Evolutionary conservation across 2,797 vertebrate species (phyloP).

Genomic region (Enteromius trimaculatus): DNA sequence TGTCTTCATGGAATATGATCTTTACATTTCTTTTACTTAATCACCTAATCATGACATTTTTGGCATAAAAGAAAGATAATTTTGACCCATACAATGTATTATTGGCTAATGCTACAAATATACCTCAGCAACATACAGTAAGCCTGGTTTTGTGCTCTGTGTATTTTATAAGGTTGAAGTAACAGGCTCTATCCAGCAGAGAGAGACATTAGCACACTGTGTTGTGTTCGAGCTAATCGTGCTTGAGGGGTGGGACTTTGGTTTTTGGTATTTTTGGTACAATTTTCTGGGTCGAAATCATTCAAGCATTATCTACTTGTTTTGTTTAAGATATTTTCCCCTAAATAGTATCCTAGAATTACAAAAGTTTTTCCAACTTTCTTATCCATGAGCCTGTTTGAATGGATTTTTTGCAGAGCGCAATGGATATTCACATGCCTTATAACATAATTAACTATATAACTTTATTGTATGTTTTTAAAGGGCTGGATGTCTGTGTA

Average conservation of each 20-base stretch:
- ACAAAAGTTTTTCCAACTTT: neutral
- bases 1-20: too few species aligned
- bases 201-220: conserved; percentile 52
- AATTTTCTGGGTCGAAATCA: neutral
- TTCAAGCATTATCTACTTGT: neutral
- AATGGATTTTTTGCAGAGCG: conserved; percentile 8
- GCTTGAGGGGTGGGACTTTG: neutral
- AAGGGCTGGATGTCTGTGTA: neutral
- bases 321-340: neutral
- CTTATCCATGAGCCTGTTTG: neutral
- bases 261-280: neutral
- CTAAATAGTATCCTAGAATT: neutral
- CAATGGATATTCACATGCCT: neutral
- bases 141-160: too few species aligned
- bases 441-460: neutral
- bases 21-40: too few species aligned
- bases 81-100: too few species aligned
- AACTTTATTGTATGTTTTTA: neutral
- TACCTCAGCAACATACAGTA: too few species aligned
- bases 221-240: neutral
- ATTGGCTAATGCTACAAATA: too few species aligned
- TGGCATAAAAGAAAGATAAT: too few species aligned
- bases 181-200: conserved; percentile 51
- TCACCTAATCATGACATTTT: too few species aligned
- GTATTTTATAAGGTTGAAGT: conserved; percentile 15